These are phyloP conservation scores for Andrena haemorrhoa DNA, from an alignment of 2,888 invertebrate species.

Conservation along the genomic window DNA sequence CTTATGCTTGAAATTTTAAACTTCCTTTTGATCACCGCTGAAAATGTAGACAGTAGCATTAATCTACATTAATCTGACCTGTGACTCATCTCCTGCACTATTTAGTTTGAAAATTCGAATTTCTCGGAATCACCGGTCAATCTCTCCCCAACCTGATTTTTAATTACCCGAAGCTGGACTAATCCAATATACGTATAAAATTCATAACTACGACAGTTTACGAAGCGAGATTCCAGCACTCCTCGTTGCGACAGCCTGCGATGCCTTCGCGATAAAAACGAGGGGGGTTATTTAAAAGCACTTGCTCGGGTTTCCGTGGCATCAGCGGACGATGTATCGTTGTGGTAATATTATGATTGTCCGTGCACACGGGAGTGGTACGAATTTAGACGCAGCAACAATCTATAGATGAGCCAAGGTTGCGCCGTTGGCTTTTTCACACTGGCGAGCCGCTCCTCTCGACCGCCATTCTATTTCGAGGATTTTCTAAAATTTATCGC, in stretches of 20 bases:
- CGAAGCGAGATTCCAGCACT: not conserved
- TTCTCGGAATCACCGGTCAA: too few species aligned
- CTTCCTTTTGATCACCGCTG: too few species aligned
- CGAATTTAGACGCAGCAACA: slow-evolving; percentile 67
- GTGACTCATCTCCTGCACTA: too few species aligned
- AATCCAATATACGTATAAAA: not conserved
- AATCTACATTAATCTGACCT: too few species aligned
- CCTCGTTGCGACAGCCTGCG: not conserved
- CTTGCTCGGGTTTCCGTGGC: slow-evolving; percentile 28
- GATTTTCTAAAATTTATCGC: slow-evolving; percentile 69
- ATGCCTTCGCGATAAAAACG: not conserved
- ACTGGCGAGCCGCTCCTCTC: slow-evolving; percentile 45
- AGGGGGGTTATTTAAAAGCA: slow-evolving; percentile 20
- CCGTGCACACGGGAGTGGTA: slow-evolving; percentile 55
- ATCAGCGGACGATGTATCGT: slow-evolving; percentile 50
- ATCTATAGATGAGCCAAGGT: slow-evolving; percentile 68
- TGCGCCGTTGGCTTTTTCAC: slow-evolving; percentile 69
- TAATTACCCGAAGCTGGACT: too few species aligned
- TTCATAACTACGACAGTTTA: not conserved
- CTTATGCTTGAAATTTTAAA: too few species aligned
- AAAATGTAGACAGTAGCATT: too few species aligned
- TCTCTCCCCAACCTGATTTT: too few species aligned
- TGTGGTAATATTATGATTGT: slow-evolving; percentile 65
- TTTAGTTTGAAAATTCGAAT: too few species aligned
- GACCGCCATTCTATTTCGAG: slow-evolving; percentile 68